These are phyloP conservation scores for Patella caerulea DNA, from an alignment of 2,888 invertebrate genomes.

Conservation along the genomic window DNA sequence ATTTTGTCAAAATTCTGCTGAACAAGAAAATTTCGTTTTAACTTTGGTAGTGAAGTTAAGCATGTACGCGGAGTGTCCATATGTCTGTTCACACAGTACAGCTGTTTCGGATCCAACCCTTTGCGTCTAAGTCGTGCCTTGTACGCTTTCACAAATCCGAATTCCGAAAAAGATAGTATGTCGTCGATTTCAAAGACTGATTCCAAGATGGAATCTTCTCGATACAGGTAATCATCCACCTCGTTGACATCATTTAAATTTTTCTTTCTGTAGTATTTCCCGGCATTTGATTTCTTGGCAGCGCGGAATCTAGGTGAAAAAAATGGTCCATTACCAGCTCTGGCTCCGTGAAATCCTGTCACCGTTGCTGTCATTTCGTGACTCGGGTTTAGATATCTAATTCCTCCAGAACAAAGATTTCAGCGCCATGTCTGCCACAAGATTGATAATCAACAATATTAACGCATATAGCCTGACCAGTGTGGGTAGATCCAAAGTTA, in stretches of 20 bases:
- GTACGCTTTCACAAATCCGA: slow-evolving; percentile 10
- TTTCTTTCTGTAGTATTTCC: neutral
- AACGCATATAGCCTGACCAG: too few species aligned
- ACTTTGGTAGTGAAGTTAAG: slow-evolving; percentile 2
- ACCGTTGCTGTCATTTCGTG: neutral
- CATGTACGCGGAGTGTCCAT: neutral
- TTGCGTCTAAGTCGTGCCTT: neutral
- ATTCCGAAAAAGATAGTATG: neutral
- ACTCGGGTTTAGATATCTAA: too few species aligned
- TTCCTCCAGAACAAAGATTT: too few species aligned
- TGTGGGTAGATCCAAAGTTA: too few species aligned
- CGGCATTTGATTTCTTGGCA: neutral
- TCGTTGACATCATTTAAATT: neutral
- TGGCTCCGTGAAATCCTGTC: neutral
- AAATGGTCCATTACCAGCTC: neutral
- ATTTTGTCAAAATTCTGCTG: neutral
- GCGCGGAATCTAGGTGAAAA: neutral
- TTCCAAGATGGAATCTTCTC: neutral
- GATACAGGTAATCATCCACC: neutral
- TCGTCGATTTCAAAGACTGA: neutral
- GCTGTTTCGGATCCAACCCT: neutral
- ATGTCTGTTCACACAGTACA: neutral
- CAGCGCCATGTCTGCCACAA: too few species aligned
- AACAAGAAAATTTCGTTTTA: neutral
- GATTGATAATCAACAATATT: too few species aligned